Conservation (phyloP, 2,797 vertebrate species). For the Coracias cyanogaster region DNA sequence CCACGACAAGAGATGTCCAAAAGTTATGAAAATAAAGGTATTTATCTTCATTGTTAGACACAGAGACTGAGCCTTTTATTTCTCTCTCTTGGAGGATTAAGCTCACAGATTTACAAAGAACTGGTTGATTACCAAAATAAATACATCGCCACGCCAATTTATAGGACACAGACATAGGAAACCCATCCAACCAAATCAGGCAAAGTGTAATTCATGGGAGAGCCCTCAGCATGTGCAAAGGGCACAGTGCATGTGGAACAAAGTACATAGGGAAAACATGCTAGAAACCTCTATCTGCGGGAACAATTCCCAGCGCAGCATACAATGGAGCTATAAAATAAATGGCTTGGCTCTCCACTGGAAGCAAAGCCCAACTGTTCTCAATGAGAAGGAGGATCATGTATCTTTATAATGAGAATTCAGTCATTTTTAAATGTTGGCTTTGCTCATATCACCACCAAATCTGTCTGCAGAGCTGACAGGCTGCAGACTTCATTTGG, state of each 20-base stretch:
- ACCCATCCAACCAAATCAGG: slow-evolving; percentile 62
- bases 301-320: slow-evolving; percentile 46
- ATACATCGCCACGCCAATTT: slow-evolving; percentile 37
- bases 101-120: slow-evolving; percentile 60
- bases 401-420: slow-evolving; percentile 77
- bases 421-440: slow-evolving; percentile 67
- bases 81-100: slow-evolving; percentile 55
- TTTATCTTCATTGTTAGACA: slow-evolving; percentile 67
- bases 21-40: slow-evolving; percentile 72
- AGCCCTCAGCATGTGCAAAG: slow-evolving; percentile 58
- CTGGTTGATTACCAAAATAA: slow-evolving; percentile 73
- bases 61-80: slow-evolving; percentile 36
- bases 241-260: slow-evolving; percentile 58
- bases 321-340: slow-evolving; percentile 64
- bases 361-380: slow-evolving; percentile 68
- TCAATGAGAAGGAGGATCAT: slow-evolving; percentile 64
- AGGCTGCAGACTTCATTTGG: slow-evolving; percentile 72
- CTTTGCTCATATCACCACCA: slow-evolving; percentile 64
- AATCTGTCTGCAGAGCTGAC: slow-evolving; percentile 72
- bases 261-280: slow-evolving; percentile 30
- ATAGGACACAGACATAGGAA: slow-evolving; percentile 61
- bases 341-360: slow-evolving; percentile 65
- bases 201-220: slow-evolving; percentile 57
- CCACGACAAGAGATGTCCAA: slow-evolving; percentile 41
- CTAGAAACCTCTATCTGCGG: slow-evolving; percentile 30